Evolutionary conservation across 2,113 vertebrate species (phyloP).

Genomic region (Hemiscyllium ocellatum): DNA sequence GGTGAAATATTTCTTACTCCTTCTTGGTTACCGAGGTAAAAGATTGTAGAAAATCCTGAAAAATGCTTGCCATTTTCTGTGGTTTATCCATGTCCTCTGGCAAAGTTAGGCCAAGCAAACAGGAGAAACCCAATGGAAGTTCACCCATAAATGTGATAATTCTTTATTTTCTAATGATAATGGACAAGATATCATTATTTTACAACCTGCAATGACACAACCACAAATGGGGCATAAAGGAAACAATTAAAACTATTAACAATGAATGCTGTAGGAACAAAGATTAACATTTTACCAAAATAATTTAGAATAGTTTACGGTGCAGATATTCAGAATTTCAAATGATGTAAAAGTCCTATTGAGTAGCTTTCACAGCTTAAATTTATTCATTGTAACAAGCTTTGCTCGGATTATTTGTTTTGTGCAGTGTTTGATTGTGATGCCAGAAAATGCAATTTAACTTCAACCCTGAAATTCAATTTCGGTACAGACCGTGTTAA

Average conservation of each 20-base stretch:
- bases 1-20: background rate
- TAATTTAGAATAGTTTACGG: background rate
- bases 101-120: background rate
- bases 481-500: background rate
- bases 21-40: background rate
- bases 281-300: background rate
- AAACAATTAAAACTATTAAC: background rate
- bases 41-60: background rate
- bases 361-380: background rate
- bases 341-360: background rate
- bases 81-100: background rate
- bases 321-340: background rate
- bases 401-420: background rate
- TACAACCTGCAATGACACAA: background rate
- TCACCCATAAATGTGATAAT: background rate
- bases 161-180: background rate
- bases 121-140: background rate
- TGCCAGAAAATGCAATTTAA: background rate
- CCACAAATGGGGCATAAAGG: background rate
- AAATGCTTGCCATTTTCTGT: background rate
- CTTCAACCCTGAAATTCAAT: background rate
- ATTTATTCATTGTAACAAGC: background rate
- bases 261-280: background rate
- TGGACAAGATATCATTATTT: background rate
- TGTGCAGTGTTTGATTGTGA: background rate